These are phyloP conservation scores for Eudyptes chrysolophus DNA, from an alignment of 2,113 vertebrate species.

Conservation along the genomic window DNA sequence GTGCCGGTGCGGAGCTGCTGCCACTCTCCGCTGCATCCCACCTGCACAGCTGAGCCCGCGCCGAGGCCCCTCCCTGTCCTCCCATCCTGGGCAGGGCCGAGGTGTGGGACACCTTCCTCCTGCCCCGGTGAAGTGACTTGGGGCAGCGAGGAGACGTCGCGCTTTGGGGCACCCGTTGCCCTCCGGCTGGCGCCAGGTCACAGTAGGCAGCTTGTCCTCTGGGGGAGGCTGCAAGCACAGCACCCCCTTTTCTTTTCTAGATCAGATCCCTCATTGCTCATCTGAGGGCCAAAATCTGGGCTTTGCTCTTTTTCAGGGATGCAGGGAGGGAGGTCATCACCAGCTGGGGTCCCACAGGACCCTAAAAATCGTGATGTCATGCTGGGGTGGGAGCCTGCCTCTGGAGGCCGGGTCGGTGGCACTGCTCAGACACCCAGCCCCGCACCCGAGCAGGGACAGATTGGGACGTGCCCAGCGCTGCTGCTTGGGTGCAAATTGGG, in stretches of 20 bases:
- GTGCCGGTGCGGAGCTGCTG: background rate
- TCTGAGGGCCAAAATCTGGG: background rate
- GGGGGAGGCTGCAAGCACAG: background rate
- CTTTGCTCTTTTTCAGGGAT: background rate
- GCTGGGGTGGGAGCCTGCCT: background rate
- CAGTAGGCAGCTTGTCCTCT: background rate
- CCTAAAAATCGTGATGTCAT: background rate
- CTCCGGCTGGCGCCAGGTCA: accelerated
- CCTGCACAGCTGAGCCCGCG: background rate
- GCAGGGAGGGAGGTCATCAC: background rate
- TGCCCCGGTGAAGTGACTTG: accelerated
- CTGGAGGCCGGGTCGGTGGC: background rate
- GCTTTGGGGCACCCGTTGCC: accelerated
- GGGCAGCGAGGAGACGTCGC: accelerated
- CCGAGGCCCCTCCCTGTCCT: background rate
- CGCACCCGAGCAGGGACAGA: background rate
- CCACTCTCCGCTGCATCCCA: accelerated
- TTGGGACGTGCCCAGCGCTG: accelerated
- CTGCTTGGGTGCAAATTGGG: accelerated
- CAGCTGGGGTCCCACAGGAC: background rate
- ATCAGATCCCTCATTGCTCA: background rate
- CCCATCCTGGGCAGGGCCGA: background rate
- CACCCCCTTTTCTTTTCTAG: background rate
- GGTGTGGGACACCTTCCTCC: background rate
- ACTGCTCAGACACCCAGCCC: background rate